Evolutionary conservation across 2,888 invertebrate genomes (phyloP), one percentile per base, ranked within the genome.

Genomic region (Hypomecis punctinalis): DNA sequence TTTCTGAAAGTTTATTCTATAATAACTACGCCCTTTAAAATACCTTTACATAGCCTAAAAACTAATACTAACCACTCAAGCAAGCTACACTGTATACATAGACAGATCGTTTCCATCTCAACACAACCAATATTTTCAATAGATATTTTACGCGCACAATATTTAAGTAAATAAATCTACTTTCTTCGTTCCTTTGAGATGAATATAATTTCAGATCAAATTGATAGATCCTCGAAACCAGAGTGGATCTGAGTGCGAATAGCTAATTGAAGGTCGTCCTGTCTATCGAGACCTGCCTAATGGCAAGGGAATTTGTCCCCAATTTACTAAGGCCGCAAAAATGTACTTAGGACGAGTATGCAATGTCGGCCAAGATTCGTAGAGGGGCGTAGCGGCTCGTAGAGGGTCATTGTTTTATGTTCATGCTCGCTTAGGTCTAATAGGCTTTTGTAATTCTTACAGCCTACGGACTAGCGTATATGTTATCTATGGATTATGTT

Each of bases 221-320:
- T 56, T 49, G 55, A 58, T 56, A 56, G 51, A 57, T 53, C 57
- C 63, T 63, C 53, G 63, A 57, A 52, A 42, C 35, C 51, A 39
- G 42, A 63, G 62, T 63, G 53, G 53, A 53, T 57, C 45, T 42
- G 47, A 63, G 57, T 53, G 47, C 46, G 52, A 53, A 63, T 62
- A 58, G 52, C 63, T 63, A 57, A 63, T 58, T 53, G 57, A 57
- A 63, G 57, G 57, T 56, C 51, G 39, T 45, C 54, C 42, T 37
- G 43, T 39, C 56, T 46, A 57, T 58, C 42, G 57, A 47, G 63
- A 63, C 63, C 55, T 58, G 39, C 42, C 52, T 62, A 57, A 57
- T 57, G 57, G 46, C 52, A 45, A n/a, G 57, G 36, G 53, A 57
- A 58, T 63, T 43, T 43, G 56, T 48, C 55, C 49, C 49, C 56